These are phyloP conservation scores for Pseudorhiza aurosa DNA, from an alignment of 30 jellyfish, hydroid and myxozoan genomes.

Conservation along the genomic window DNA sequence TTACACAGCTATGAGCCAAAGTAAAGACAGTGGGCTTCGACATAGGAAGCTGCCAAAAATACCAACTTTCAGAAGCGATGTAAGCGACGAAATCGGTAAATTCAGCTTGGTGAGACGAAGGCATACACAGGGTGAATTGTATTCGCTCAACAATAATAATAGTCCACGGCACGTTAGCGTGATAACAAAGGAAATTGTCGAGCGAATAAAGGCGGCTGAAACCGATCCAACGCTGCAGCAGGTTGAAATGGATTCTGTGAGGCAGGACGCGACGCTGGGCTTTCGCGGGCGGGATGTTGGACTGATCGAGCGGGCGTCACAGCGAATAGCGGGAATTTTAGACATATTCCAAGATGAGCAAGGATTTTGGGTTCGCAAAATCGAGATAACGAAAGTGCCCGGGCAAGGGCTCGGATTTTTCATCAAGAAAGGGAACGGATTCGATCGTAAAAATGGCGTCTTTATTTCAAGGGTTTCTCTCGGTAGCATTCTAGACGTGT, in stretches of 20 bases:
- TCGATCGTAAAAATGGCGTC: constrained; percentile 86
- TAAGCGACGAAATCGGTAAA: neutral
- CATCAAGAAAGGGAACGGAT: constrained; percentile 90
- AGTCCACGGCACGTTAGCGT: constrained; percentile 13
- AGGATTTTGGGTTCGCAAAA: constrained; percentile 81
- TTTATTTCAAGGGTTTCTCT: constrained; percentile 92
- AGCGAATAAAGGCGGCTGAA: constrained; percentile 46
- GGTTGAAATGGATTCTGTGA: constrained; percentile 35
- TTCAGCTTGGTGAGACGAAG: constrained; percentile 2
- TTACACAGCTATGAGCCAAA: constrained; percentile 62
- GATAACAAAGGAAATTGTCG: constrained; percentile 41
- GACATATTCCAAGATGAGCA: constrained; percentile 73
- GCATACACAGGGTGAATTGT: constrained; percentile 6
- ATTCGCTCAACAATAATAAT: neutral
- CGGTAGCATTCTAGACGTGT: constrained; percentile 83
- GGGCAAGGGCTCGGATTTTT: constrained; percentile 94
- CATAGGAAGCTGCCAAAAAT: constrained; percentile 65
- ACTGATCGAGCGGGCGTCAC: constrained; percentile 50
- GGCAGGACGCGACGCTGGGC: constrained; percentile 3
- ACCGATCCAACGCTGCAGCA: constrained; percentile 28
- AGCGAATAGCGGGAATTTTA: constrained; percentile 74
- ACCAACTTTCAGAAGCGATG: constrained; percentile 49
- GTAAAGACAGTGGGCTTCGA: constrained; percentile 21
- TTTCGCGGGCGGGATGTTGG: constrained; percentile 5
- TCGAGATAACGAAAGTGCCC: constrained; percentile 80